Percentiles rank a stretch among this genome's conserved stretches.
Evolutionary conservation across 2,797 vertebrate species (phyloP).

Genomic region (Nyctibius grandis): DNA sequence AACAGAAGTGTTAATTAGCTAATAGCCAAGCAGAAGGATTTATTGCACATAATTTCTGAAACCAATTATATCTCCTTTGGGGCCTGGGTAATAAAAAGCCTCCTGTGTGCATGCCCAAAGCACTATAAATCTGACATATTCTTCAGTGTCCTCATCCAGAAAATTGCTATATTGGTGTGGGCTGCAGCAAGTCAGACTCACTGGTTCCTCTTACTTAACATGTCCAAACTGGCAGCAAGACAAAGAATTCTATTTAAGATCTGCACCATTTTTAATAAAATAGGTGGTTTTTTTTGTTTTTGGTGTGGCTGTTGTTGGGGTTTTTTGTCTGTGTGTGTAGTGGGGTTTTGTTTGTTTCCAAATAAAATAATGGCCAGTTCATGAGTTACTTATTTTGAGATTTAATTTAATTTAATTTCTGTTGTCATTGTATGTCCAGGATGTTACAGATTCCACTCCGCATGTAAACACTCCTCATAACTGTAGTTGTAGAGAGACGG

Average conservation of each 20-base stretch:
- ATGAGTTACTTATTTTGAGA: not conserved
- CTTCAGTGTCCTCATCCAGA: not conserved
- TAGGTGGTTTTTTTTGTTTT: rapidly evolving
- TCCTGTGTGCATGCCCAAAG: not conserved
- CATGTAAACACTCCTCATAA: not conserved
- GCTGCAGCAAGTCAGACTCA: not conserved
- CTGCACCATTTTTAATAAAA: not conserved
- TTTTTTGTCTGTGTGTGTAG: too few relatives aligned
- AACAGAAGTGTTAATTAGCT: not conserved
- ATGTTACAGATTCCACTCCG: rapidly evolving
- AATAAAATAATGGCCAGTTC: not conserved
- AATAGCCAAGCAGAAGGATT: constrained; percentile 17
- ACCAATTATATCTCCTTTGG: not conserved
- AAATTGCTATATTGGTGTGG: not conserved
- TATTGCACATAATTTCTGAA: constrained; percentile 17
- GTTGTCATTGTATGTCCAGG: not conserved
- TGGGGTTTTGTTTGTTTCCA: not conserved
- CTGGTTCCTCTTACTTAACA: not conserved
- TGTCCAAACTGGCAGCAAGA: not conserved
- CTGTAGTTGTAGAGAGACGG: not conserved
- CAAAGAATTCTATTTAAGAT: not conserved
- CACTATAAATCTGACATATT: not conserved
- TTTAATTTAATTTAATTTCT: not conserved
- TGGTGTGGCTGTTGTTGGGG: not conserved
- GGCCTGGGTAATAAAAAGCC: not conserved